Conservation (phyloP, 37 sponge, comb jelly and placozoan genomes). For the Axinella damicornis region DNA sequence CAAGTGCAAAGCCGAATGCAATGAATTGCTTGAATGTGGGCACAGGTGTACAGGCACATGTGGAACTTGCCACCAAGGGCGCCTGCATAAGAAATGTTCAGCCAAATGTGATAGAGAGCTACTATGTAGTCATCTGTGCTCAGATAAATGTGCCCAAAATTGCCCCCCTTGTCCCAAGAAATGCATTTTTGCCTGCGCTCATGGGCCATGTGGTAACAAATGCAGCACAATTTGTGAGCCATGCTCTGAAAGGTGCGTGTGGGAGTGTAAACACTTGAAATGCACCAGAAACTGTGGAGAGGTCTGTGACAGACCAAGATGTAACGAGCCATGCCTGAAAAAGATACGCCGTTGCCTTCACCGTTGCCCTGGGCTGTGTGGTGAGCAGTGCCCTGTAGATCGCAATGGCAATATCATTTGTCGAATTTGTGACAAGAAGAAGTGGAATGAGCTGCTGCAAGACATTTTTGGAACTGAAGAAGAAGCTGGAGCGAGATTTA, state of each 20-base stretch:
- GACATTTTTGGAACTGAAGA: constrained; percentile 1
- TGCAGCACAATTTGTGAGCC: constrained; percentile 4
- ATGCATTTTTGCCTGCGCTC: constrained; percentile 20
- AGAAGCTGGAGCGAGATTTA: neutral
- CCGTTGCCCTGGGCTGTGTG: constrained; percentile 42
- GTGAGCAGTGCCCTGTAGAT: constrained; percentile 36
- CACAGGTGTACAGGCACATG: constrained; percentile 19
- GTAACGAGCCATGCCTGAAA: constrained; percentile 7
- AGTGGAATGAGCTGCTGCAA: neutral
- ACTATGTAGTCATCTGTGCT: constrained; percentile 62
- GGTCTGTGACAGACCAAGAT: constrained; percentile 20
- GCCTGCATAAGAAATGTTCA: constrained; percentile 15
- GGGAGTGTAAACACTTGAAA: constrained; percentile 30
- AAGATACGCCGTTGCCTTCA: constrained; percentile 29
- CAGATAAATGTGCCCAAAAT: constrained; percentile 26
- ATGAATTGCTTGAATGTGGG: neutral
- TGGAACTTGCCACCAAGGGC: constrained; percentile 27
- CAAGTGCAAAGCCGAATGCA: neutral
- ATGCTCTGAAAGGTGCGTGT: constrained; percentile 29
- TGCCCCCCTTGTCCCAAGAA: constrained; percentile 29
- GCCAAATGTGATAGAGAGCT: constrained; percentile 21
- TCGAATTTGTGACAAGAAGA: constrained; percentile 19
- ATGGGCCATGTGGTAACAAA: constrained; percentile 13
- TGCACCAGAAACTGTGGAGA: constrained; percentile 31
- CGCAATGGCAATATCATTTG: neutral